A percentile compares a stretch with the other conserved stretches of the same genome.
phyloP scores from a whole-genome alignment of 1,140 invertebrate genomes.

The Zaprionus gabonicus region DNA sequence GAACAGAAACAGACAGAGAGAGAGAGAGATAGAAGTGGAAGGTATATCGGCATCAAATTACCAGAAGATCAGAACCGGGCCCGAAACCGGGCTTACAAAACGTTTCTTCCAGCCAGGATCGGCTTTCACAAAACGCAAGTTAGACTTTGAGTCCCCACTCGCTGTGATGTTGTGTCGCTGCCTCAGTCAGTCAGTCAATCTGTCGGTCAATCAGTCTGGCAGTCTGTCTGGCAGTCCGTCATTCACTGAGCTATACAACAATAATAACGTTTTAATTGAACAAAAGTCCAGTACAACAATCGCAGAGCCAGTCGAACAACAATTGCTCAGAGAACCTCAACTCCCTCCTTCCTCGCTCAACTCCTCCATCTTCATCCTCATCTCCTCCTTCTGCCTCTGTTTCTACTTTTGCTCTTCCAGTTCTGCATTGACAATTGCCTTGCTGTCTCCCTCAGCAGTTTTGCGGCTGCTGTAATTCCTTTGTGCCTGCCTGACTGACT shows the following conservation, averaged over 20 bases:
- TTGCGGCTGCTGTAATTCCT: conserved; percentile 53
- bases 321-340: conserved; percentile 43
- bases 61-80: conserved; percentile 50
- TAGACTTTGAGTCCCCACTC: conserved; percentile 76
- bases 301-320: conserved; percentile 58
- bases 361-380: background rate
- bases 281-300: conserved; percentile 63
- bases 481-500: conserved; percentile 44
- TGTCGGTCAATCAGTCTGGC: conserved; percentile 33
- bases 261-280: conserved; percentile 83
- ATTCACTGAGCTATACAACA: conserved; percentile 64
- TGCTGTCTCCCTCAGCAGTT: conserved; percentile 15
- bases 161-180: conserved; percentile 18
- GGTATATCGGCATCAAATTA: conserved; percentile 63
- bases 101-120: conserved; percentile 65
- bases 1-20: conserved; percentile 8
- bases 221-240: conserved; percentile 48
- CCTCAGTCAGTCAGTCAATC: conserved; percentile 52
- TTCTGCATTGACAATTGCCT: conserved; percentile 27
- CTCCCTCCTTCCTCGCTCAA: background rate
- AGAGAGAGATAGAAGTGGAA: conserved; percentile 7
- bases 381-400: background rate
- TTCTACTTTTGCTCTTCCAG: background rate
- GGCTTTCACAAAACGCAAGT: conserved; percentile 77
- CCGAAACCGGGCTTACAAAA: conserved; percentile 61